A percentile compares a stretch with the other conserved stretches of the same genome.
Conservation (phyloP, 2,797 vertebrate species). For the Argentina silus region DNA sequence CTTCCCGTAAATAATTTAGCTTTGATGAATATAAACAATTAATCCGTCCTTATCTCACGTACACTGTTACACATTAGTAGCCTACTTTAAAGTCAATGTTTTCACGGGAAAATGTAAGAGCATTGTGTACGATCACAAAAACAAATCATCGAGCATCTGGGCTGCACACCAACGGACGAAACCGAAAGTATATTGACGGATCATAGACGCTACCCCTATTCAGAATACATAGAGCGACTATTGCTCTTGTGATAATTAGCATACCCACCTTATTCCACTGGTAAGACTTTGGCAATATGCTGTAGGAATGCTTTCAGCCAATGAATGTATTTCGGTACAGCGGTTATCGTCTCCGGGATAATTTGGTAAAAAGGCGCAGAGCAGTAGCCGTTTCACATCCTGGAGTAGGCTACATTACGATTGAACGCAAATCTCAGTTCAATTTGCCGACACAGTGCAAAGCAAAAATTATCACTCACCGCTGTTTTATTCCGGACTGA, state of each 20-base stretch:
- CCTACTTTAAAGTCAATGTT: not conserved
- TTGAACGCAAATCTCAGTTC: not conserved
- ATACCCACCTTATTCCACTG: not conserved
- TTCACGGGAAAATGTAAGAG: not conserved
- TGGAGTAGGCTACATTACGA: not conserved
- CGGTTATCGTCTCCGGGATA: not conserved
- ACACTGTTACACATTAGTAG: not conserved
- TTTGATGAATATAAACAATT: not conserved
- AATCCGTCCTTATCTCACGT: not conserved
- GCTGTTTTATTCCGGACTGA: conserved; percentile 34
- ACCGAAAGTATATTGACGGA: not conserved
- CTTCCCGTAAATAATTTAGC: not conserved
- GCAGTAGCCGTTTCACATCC: not conserved
- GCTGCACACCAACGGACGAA: not conserved
- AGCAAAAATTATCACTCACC: conserved; percentile 61
- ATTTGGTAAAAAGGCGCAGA: not conserved
- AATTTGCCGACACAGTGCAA: not conserved
- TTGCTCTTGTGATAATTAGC: not conserved
- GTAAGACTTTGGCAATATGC: not conserved
- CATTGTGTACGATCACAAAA: not conserved
- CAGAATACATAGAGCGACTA: not conserved
- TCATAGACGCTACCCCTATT: not conserved
- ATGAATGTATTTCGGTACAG: not conserved
- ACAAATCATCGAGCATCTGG: not conserved
- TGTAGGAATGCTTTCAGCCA: conserved; percentile 1